Evolutionary conservation across 2,797 vertebrate genomes (phyloP).

Genomic region (Notamacropus eugenii): DNA sequence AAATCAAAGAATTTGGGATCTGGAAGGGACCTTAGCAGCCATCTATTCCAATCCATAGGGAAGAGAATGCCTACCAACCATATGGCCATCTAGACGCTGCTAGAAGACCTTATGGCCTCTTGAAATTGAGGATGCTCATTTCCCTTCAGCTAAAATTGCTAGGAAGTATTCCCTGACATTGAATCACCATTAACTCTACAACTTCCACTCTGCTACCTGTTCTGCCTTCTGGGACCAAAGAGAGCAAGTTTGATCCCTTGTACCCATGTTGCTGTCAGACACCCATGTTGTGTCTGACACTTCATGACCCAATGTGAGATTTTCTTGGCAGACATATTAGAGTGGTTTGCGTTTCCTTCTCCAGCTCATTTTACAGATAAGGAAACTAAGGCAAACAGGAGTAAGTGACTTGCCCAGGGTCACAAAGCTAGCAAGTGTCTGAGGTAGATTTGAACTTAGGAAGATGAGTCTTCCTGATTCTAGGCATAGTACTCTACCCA

Average conservation of each 20-base stretch:
- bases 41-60: neutral
- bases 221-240: neutral
- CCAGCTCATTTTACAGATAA: neutral
- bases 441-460: neutral
- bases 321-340: neutral
- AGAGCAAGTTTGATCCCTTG: neutral
- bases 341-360: neutral
- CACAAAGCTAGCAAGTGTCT: neutral
- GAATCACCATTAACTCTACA: neutral
- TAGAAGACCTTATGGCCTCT: neutral
- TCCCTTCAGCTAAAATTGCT: neutral
- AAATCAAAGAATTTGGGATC: neutral
- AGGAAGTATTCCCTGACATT: neutral
- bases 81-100: neutral
- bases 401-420: neutral
- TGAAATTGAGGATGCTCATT: neutral
- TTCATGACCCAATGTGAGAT: no score
- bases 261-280: no score
- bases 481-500: neutral
- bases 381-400: neutral
- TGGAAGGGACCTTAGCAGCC: neutral
- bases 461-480: neutral
- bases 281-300: no score
- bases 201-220: neutral
- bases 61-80: neutral